A percentile compares a stretch with the other conserved stretches of the same genome.
These are phyloP conservation scores for Idris sp. DNA, from an alignment of 1,140 invertebrate genomes.

Conservation along the genomic window DNA sequence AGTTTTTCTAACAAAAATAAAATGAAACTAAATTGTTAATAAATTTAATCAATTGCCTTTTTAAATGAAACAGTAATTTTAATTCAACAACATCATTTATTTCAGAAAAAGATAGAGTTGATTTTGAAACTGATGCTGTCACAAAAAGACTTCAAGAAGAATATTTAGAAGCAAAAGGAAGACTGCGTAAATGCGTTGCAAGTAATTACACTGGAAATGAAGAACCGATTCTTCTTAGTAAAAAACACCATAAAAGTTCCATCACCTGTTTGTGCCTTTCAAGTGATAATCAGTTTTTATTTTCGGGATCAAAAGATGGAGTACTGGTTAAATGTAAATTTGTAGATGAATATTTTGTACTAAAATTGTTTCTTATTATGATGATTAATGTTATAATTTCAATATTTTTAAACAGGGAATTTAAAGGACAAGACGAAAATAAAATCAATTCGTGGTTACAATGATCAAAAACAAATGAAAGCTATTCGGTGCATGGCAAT, in stretches of 20 bases:
- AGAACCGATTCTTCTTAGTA: conserved; percentile 80
- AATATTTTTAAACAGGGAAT: no score
- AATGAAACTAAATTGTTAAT: conserved; percentile 3
- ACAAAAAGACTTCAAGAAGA: conserved; percentile 87
- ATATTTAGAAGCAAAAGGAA: conserved; percentile 90
- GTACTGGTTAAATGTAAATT: conserved; percentile 89
- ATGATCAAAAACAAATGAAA: conserved; percentile 76
- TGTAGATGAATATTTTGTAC: no score
- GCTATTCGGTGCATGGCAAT: conserved; percentile 85
- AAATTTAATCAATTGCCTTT: conserved; percentile 8
- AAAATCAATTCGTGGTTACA: conserved; percentile 79
- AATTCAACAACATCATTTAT: no score
- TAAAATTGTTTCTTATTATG: no score
- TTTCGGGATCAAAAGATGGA: conserved; percentile 92
- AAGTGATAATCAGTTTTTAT: conserved; percentile 85
- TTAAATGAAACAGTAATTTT: conserved; percentile 20
- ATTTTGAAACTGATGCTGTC: conserved; percentile 84
- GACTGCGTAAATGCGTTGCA: conserved; percentile 86
- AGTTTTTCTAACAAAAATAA: conserved; percentile 4
- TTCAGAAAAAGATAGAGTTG: conserved; percentile 83
- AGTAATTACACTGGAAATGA: conserved; percentile 80
- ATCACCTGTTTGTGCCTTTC: conserved; percentile 91
- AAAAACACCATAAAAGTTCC: conserved; percentile 86
- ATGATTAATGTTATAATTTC: no score
- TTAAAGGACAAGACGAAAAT: conserved; percentile 79